These are phyloP conservation scores for Philereme transversata DNA, from an alignment of 2,888 invertebrate species.

Conservation along the genomic window DNA sequence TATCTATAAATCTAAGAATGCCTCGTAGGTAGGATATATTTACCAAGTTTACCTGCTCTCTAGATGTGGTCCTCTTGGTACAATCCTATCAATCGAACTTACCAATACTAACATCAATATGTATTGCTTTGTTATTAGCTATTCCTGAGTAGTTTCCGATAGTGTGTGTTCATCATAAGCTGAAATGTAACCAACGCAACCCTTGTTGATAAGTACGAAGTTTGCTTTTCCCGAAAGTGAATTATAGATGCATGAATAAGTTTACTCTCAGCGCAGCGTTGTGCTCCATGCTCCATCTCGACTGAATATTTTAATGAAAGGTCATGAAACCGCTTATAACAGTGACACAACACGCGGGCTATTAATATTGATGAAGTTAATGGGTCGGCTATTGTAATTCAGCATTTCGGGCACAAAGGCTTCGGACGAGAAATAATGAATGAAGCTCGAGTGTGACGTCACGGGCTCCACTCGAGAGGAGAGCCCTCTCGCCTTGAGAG, in stretches of 20 bases:
- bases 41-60: too few species aligned
- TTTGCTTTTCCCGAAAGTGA: conserved; percentile 1
- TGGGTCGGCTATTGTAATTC: conserved; percentile 45
- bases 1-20: too few species aligned
- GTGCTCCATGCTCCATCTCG: conserved; percentile 1
- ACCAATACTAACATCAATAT: too few species aligned
- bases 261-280: background rate
- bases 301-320: conserved; percentile 26
- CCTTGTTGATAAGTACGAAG: background rate
- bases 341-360: conserved; percentile 32
- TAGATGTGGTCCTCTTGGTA: too few species aligned
- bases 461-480: conserved; percentile 14
- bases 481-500: conserved; percentile 18
- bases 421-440: conserved; percentile 40
- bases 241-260: conserved; percentile 20
- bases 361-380: conserved; percentile 40
- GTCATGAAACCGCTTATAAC: conserved; percentile 22
- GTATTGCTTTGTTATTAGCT: too few species aligned
- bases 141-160: too few species aligned
- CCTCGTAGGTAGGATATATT: too few species aligned
- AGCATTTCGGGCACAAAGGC: conserved; percentile 44
- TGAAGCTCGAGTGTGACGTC: conserved; percentile 37
- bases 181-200: background rate
- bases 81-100: too few species aligned
- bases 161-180: background rate